Percentiles rank a stretch among this genome's conserved stretches.
Evolutionary conservation across 2,113 vertebrate genomes (phyloP).

Genomic region (Tyto alba): DNA sequence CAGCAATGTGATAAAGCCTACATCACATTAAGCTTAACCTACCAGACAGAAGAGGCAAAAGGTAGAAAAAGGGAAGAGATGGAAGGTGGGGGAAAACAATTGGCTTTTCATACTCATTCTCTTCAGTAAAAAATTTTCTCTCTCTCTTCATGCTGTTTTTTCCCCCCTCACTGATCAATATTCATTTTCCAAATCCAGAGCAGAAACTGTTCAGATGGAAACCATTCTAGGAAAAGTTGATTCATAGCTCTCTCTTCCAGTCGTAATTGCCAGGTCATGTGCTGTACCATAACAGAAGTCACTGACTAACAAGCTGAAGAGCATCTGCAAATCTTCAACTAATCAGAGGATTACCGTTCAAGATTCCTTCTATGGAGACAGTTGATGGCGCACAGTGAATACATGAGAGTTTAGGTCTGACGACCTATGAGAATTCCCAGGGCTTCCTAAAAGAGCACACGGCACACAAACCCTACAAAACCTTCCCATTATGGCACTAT

Average conservation of each 20-base stretch:
- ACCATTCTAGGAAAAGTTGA: neutral
- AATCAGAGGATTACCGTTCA: neutral
- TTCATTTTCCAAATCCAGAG: neutral
- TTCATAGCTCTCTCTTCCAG: neutral
- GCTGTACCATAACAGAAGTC: accelerated
- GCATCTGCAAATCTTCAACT: neutral
- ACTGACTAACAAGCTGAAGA: neutral
- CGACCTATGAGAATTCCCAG: neutral
- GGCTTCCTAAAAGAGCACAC: neutral
- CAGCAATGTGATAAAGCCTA: neutral
- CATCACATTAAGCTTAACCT: neutral
- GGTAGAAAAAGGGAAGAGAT: neutral
- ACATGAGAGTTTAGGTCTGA: neutral
- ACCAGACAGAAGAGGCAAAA: neutral
- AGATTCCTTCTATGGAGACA: neutral
- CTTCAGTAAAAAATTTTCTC: neutral
- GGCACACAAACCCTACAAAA: neutral
- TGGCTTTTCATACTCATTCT: neutral
- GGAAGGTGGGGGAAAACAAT: accelerated
- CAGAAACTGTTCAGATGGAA: neutral
- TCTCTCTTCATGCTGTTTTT: neutral
- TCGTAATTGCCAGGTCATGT: accelerated
- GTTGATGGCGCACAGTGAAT: neutral
- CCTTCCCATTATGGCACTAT: neutral
- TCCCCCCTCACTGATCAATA: neutral